Conservation (phyloP, 30 jellyfish, hydroid and myxozoan genomes). For the Cassiopea andromeda region DNA sequence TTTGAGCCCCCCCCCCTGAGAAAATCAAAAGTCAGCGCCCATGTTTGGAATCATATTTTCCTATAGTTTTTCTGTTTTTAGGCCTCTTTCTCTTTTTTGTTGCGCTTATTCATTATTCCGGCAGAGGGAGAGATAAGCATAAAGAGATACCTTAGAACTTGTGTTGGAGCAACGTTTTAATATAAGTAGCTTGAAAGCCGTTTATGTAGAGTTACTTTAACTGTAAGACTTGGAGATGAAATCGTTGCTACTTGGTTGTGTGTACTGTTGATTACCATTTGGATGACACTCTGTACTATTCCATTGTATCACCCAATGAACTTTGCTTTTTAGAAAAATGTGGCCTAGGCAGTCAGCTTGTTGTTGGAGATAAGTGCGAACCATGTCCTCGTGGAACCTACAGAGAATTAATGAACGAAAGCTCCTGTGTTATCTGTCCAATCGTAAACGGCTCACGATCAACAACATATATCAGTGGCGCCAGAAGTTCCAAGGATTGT, state of each 20-base stretch:
- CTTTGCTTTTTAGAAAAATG: constrained; percentile 59
- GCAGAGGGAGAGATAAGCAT: too few species aligned
- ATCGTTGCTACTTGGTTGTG: background rate
- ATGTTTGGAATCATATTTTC: too few species aligned
- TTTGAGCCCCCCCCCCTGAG: too few species aligned
- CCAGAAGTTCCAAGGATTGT: constrained; percentile 49
- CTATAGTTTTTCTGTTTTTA: too few species aligned
- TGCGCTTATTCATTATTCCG: too few species aligned
- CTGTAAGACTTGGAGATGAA: background rate
- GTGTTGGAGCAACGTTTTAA: too few species aligned
- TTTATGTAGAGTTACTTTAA: background rate
- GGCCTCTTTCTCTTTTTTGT: too few species aligned
- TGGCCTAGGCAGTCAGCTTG: constrained; percentile 79
- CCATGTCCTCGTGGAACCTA: constrained; percentile 81
- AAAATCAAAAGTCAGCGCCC: too few species aligned
- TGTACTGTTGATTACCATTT: background rate
- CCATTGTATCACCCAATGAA: background rate
- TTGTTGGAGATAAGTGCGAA: constrained; percentile 59
- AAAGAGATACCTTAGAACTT: too few species aligned
- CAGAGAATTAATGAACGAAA: constrained; percentile 73
- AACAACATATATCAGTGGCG: constrained; percentile 81
- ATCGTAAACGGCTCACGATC: constrained; percentile 25
- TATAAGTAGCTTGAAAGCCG: background rate
- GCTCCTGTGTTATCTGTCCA: constrained; percentile 85
- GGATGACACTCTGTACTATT: background rate